phyloP scores from a whole-genome alignment of 2,797 vertebrate genomes.

The Psittacula derbiana region DNA sequence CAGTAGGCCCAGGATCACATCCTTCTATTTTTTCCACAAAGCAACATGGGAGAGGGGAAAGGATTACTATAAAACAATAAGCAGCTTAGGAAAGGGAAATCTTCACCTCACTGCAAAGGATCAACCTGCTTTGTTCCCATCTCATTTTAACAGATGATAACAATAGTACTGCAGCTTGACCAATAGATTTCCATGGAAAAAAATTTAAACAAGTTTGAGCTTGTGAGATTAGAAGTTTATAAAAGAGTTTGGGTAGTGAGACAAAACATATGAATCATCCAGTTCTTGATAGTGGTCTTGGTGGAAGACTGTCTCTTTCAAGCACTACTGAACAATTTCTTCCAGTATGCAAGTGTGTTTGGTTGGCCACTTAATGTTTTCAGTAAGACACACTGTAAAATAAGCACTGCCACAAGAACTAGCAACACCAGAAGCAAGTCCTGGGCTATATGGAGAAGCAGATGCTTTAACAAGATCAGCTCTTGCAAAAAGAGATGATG shows the following conservation, averaged over 20 bases:
- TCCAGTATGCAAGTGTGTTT: neutral
- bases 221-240: neutral
- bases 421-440: neutral
- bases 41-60: neutral
- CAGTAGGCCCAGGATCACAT: neutral
- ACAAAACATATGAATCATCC: neutral
- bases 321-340: neutral
- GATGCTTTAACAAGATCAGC: neutral
- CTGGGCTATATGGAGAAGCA: neutral
- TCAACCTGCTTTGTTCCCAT: constrained; percentile 36
- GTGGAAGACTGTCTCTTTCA: neutral
- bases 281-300: neutral
- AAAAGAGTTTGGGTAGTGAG: neutral
- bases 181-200: neutral
- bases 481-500: neutral
- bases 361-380: neutral
- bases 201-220: neutral
- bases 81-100: constrained; percentile 11
- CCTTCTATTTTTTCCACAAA: constrained; percentile 22
- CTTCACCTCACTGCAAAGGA: neutral
- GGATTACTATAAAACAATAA: constrained; percentile 44
- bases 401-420: neutral
- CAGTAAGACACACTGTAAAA: neutral
- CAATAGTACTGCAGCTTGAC: constrained; percentile 43
- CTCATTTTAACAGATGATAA: constrained; percentile 49